phyloP scores from a whole-genome alignment of 2,797 vertebrate species.

The Hydrocynus forskahlii region DNA sequence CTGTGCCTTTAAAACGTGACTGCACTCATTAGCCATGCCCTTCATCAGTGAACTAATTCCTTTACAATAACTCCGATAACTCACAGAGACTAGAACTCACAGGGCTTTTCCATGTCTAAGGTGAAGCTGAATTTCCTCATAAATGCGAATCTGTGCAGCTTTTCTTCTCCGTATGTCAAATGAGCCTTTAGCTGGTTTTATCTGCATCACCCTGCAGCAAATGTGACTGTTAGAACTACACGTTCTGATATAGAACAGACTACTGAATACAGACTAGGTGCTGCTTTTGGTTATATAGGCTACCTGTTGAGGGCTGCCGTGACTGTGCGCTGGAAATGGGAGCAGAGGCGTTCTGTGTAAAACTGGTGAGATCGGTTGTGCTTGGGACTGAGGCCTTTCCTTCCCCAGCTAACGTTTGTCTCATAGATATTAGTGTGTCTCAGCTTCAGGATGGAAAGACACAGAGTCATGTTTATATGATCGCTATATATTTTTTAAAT shows the following conservation, averaged over 20 bases:
- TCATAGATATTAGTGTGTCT: conserved; percentile 75
- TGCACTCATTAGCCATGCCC: too few relatives aligned
- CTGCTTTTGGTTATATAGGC: background rate
- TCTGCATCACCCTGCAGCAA: conserved; percentile 61
- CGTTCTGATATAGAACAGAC: background rate
- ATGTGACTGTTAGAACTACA: conserved; percentile 4
- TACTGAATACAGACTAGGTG: background rate
- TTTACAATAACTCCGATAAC: background rate
- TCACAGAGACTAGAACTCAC: conserved; percentile 59
- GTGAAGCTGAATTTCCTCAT: conserved; percentile 69
- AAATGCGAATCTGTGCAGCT: conserved; percentile 46
- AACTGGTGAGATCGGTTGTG: conserved; percentile 70
- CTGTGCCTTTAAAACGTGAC: too few relatives aligned
- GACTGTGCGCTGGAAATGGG: conserved; percentile 69
- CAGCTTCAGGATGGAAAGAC: conserved; percentile 59
- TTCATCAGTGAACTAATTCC: background rate
- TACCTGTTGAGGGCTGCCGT: conserved; percentile 67
- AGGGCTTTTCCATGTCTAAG: conserved; percentile 62
- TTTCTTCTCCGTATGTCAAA: conserved; percentile 64
- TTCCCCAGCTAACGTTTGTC: conserved; percentile 69
- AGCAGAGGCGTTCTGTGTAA: conserved; percentile 67
- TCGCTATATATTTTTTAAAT: too few relatives aligned
- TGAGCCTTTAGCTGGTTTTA: conserved; percentile 46
- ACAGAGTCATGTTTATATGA: background rate
- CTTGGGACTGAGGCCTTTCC: conserved; percentile 67